A percentile compares a stretch with the other conserved stretches of the same genome.
Evolutionary conservation across 2,888 invertebrate genomes (phyloP).

Genomic region (Pyrrhosoma nymphula): DNA sequence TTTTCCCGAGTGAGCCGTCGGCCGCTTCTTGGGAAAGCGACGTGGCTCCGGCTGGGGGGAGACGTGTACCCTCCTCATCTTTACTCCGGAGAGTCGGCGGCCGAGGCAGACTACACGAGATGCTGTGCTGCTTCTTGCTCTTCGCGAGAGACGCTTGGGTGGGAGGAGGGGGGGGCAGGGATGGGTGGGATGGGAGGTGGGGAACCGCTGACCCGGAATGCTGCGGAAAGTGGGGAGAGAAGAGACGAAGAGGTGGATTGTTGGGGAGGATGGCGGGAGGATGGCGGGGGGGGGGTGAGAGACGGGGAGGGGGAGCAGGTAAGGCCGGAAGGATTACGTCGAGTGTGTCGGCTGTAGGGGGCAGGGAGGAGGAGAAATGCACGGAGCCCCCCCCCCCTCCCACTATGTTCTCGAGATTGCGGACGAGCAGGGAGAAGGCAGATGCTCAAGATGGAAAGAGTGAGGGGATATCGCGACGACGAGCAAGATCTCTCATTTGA

Average conservation of each 20-base stretch:
- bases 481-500: too few species aligned
- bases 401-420: background rate
- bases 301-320: background rate
- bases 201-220: constrained; percentile 14
- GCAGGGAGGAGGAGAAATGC: background rate
- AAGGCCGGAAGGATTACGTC: constrained; percentile 24
- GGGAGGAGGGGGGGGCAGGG: background rate
- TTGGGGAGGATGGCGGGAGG: background rate
- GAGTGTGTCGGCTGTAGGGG: background rate
- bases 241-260: background rate
- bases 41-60: background rate
- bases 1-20: background rate
- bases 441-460: too few species aligned
- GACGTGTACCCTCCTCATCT: too few species aligned
- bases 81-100: too few species aligned
- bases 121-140: background rate
- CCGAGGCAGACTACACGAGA: background rate
- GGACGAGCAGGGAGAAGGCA: background rate
- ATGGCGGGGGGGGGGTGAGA: background rate
- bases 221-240: background rate
- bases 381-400: background rate
- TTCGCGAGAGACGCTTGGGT: constrained; percentile 18
- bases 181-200: background rate
- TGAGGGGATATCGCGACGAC: too few species aligned
- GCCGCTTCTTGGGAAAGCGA: background rate